These are phyloP conservation scores for Scaptomyza flava DNA, from an alignment of 2,888 invertebrate genomes.

Conservation along the genomic window DNA sequence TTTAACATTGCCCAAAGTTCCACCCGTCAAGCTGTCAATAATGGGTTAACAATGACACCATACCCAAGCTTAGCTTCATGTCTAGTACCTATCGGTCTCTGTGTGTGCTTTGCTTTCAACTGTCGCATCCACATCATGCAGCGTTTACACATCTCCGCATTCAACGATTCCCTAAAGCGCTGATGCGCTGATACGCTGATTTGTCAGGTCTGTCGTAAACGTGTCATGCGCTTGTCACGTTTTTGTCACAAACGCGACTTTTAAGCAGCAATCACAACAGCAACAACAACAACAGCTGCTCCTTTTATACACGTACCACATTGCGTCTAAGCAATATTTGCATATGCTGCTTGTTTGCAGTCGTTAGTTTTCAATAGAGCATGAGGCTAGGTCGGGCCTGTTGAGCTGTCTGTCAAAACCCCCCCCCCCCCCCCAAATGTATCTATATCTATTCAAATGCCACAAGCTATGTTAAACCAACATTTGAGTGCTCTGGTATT, in stretches of 20 bases:
- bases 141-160: conserved; percentile 1
- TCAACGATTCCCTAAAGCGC: neutral
- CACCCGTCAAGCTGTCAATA: conserved; percentile 31
- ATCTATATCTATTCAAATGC: conserved; percentile 15
- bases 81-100: neutral
- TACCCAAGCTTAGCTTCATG: neutral
- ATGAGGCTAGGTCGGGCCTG: neutral
- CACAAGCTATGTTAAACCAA: neutral
- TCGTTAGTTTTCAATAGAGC: conserved; percentile 31
- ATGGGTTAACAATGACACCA: conserved; percentile 39
- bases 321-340: conserved; percentile 47
- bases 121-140: conserved; percentile 4
- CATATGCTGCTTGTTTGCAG: conserved; percentile 24
- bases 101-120: neutral
- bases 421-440: neutral
- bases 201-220: conserved; percentile 40
- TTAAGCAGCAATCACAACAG: conserved; percentile 12
- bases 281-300: neutral
- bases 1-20: conserved; percentile 5
- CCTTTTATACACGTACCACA: conserved; percentile 1
- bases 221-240: conserved; percentile 37
- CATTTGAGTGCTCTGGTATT: conserved; percentile 1
- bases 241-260: conserved; percentile 21
- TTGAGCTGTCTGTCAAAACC: conserved; percentile 13
- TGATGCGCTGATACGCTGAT: conserved; percentile 21